Conservation (phyloP, 2,797 vertebrate genomes). For the Alfaro cultratus region DNA sequence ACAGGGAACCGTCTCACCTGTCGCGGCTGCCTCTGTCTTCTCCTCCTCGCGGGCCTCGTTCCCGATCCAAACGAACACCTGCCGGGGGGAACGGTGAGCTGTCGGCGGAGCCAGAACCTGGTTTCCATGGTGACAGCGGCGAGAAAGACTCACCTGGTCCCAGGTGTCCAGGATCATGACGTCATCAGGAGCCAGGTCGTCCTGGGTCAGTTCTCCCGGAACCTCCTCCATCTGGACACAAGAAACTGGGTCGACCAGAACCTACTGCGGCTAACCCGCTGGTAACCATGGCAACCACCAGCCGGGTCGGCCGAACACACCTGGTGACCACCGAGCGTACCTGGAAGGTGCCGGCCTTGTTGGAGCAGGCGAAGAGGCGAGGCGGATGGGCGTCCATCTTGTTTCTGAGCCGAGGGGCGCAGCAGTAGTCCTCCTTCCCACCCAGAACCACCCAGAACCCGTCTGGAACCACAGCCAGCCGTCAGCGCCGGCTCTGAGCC, state of each 20-base stretch:
- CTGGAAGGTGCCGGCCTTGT: conserved; percentile 94
- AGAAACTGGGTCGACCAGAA: background rate
- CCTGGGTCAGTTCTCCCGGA: conserved; percentile 94
- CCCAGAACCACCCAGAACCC: conserved; percentile 92
- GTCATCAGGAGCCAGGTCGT: conserved; percentile 95
- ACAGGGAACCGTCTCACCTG: conserved; percentile 79
- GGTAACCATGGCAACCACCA: too few relatives aligned
- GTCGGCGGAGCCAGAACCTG: background rate
- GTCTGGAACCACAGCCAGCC: conserved; percentile 69
- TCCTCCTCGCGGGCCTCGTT: conserved; percentile 96
- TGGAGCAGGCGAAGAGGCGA: conserved; percentile 95
- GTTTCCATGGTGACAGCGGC: background rate
- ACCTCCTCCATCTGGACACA: conserved; percentile 93
- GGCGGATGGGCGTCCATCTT: conserved; percentile 95
- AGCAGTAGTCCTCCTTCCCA: conserved; percentile 89
- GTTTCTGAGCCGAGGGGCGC: conserved; percentile 93
- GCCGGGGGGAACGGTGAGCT: conserved; percentile 3
- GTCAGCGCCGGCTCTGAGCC: conserved; percentile 29
- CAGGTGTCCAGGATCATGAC: conserved; percentile 98
- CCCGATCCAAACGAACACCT: conserved; percentile 98
- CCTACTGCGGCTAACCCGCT: too few relatives aligned
- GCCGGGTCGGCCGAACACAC: background rate
- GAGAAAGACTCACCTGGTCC: conserved; percentile 87
- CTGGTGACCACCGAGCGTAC: conserved; percentile 76
- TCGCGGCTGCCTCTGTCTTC: conserved; percentile 90